Evolutionary conservation across 2,797 vertebrate species (phyloP).

Genomic region (Poeciliopsis presidionis): DNA sequence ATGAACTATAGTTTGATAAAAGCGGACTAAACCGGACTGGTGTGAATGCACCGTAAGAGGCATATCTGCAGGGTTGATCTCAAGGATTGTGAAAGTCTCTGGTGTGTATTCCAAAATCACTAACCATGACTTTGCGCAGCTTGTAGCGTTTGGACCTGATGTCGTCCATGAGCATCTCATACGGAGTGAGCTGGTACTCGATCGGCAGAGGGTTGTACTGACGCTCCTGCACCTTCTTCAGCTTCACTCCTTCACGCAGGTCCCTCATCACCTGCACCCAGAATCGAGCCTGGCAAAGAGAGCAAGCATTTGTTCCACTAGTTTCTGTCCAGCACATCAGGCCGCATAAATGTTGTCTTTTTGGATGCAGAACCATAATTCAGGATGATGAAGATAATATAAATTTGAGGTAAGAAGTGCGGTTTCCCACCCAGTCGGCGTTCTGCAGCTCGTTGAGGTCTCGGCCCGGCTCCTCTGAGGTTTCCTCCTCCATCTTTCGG

Average conservation of each 20-base stretch:
- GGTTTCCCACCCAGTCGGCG: constrained; percentile 90
- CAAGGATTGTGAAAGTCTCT: neutral
- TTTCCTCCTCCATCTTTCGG: constrained; percentile 89
- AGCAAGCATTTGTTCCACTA: neutral
- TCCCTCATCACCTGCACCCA: constrained; percentile 97
- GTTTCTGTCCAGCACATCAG: neutral
- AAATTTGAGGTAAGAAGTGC: constrained; percentile 6
- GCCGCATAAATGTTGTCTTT: neutral
- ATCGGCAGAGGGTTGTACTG: constrained; percentile 92
- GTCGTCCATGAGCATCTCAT: constrained; percentile 99
- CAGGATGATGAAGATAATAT: neutral
- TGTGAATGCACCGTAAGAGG: neutral
- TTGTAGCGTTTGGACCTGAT: constrained; percentile 93
- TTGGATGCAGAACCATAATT: neutral
- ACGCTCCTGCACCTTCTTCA: constrained; percentile 96
- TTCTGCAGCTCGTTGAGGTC: constrained; percentile 94
- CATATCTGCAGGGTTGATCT: neutral
- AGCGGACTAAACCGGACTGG: too few species aligned
- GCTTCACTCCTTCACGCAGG: constrained; percentile 88
- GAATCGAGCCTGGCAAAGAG: constrained; percentile 84
- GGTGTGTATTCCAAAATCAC: constrained; percentile 34
- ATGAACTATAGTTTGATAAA: too few species aligned
- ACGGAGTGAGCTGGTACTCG: constrained; percentile 94
- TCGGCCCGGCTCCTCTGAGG: constrained; percentile 77
- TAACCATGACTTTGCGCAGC: constrained; percentile 95